Percentiles rank a stretch among this genome's conserved stretches.
These are phyloP conservation scores for Drosophila arawakana DNA, from an alignment of 1,140 invertebrate genomes.

Conservation along the genomic window DNA sequence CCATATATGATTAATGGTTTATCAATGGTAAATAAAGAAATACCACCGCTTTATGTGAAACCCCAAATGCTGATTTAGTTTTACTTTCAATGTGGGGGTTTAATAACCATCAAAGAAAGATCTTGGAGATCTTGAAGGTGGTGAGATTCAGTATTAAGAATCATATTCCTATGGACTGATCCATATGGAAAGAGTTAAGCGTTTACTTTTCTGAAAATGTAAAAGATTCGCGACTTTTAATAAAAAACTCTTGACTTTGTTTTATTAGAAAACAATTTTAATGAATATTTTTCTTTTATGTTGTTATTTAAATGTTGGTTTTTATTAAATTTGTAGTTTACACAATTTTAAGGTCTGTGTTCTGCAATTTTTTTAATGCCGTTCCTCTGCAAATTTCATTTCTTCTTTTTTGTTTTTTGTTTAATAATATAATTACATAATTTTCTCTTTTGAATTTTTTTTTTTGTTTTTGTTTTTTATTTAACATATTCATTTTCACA, in stretches of 20 bases:
- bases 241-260: constrained; percentile 43
- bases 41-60: constrained; percentile 84
- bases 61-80: constrained; percentile 38
- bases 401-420: constrained; percentile 24
- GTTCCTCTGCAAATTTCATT: constrained; percentile 54
- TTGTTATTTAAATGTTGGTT: constrained; percentile 73
- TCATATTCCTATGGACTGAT: too few relatives aligned
- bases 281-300: constrained; percentile 69
- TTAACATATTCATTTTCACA: constrained; percentile 84
- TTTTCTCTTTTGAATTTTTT: constrained; percentile 45
- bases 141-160: too few relatives aligned
- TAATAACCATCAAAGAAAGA: not conserved
- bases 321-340: constrained; percentile 75
- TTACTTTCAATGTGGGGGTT: not conserved
- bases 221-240: constrained; percentile 5
- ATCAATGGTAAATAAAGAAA: constrained; percentile 84
- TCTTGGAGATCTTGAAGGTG: too few relatives aligned
- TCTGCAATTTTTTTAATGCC: constrained; percentile 59
- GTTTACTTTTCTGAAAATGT: not conserved
- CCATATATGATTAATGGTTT: constrained; percentile 78
- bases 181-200: too few relatives aligned
- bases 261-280: constrained; percentile 84
- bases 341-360: constrained; percentile 72
- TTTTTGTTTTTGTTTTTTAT: constrained; percentile 53
- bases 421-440: constrained; percentile 77